These are phyloP conservation scores for Periparus ater DNA, from an alignment of 2,797 vertebrate genomes.

Conservation along the genomic window DNA sequence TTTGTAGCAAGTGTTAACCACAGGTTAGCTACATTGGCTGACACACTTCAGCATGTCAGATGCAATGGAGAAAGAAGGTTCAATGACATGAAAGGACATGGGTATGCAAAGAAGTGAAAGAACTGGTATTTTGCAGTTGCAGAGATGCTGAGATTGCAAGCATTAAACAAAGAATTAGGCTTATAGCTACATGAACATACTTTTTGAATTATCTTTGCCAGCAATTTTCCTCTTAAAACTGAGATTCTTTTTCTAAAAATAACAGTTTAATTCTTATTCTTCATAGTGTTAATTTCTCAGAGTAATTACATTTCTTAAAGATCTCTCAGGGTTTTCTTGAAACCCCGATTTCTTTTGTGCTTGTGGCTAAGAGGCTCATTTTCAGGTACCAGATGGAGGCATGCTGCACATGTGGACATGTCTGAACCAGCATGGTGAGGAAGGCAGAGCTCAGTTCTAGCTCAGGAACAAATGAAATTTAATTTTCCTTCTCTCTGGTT, in stretches of 20 bases:
- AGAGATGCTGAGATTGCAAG: slow-evolving; percentile 4
- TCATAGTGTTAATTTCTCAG: not conserved
- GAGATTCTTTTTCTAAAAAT: not conserved
- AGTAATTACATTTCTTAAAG: not conserved
- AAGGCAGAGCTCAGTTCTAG: not conserved
- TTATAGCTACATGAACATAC: not conserved
- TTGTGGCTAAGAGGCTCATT: not conserved
- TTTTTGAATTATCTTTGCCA: not conserved
- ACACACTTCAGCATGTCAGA: not conserved
- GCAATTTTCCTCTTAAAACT: not conserved
- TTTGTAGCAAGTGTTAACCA: not conserved
- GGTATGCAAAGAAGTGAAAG: not conserved
- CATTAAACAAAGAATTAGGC: not conserved
- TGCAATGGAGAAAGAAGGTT: not conserved
- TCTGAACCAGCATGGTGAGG: not conserved
- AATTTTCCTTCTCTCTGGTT: not conserved
- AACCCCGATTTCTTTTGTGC: not conserved
- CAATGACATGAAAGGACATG: not conserved
- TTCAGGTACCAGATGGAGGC: not conserved
- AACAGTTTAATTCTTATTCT: not conserved
- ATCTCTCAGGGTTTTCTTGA: not conserved
- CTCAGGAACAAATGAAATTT: not conserved
- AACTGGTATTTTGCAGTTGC: not conserved
- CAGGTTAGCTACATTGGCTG: not conserved
- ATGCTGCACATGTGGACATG: accelerated